A percentile compares a stretch with the other conserved stretches of the same genome.
These are phyloP conservation scores for Ahaetulla prasina DNA, from an alignment of 2,113 vertebrate genomes.

Conservation along the genomic window DNA sequence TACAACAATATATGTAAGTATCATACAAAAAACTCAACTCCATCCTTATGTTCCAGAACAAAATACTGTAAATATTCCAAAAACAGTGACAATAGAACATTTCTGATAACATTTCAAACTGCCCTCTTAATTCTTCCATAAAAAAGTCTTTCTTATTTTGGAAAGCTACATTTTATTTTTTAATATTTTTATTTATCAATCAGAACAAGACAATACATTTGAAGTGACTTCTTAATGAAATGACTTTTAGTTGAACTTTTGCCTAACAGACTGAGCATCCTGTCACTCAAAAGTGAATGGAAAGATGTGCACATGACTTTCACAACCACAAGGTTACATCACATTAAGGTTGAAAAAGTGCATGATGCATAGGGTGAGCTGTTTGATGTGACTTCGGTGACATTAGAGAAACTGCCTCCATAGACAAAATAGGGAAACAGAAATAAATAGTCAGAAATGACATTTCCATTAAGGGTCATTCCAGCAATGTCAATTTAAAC, in stretches of 20 bases:
- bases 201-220: background rate
- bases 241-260: constrained; percentile 38
- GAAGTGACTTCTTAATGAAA: background rate
- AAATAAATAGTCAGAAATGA: constrained; percentile 30
- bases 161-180: background rate
- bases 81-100: constrained; percentile 21
- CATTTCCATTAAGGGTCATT: constrained; percentile 37
- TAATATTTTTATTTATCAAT: background rate
- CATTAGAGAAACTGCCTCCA: constrained; percentile 38
- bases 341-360: constrained; percentile 41
- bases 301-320: constrained; percentile 49
- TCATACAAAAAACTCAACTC: constrained; percentile 32
- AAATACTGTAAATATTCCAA: constrained; percentile 41
- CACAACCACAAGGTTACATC: constrained; percentile 50
- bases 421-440: constrained; percentile 47
- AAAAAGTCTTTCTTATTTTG: background rate
- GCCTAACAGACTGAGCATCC: constrained; percentile 33
- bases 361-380: constrained; percentile 33
- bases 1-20: too few relatives aligned
- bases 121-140: background rate
- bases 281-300: constrained; percentile 30
- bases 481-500: constrained; percentile 29
- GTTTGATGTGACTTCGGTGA: constrained; percentile 11
- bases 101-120: background rate
- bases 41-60: constrained; percentile 27